Percentiles rank a stretch among this genome's conserved stretches.
These are phyloP conservation scores for Thereva nobilitata DNA, from an alignment of 2,888 invertebrate species.

Conservation along the genomic window DNA sequence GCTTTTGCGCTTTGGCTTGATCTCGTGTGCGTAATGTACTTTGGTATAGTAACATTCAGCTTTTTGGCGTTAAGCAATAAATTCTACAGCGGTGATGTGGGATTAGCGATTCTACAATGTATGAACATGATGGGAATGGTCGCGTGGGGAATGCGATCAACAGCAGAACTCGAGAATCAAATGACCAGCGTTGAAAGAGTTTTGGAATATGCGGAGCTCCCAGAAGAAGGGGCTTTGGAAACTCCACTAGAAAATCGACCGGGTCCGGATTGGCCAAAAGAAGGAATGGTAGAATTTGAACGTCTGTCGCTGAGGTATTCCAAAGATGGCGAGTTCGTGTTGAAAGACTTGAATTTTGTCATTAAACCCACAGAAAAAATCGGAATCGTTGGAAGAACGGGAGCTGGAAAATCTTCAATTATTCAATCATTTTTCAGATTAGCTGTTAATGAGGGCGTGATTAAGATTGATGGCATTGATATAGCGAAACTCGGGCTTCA, in stretches of 20 bases:
- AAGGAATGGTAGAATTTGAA: conserved; percentile 70
- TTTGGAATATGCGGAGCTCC: conserved; percentile 75
- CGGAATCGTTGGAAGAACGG: conserved; percentile 86
- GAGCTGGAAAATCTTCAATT: conserved; percentile 84
- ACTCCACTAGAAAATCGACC: conserved; percentile 54
- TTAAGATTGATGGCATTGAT: conserved; percentile 76
- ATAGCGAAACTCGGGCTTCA: conserved; percentile 73
- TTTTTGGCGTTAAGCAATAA: conserved; percentile 68
- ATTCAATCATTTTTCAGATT: conserved; percentile 84
- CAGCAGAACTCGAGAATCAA: conserved; percentile 79
- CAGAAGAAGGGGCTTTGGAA: conserved; percentile 65
- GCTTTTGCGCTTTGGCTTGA: conserved; percentile 95
- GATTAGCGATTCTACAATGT: conserved; percentile 73
- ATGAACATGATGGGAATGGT: conserved; percentile 74
- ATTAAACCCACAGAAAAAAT: conserved; percentile 65
- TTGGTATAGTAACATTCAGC: conserved; percentile 81
- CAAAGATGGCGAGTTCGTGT: conserved; percentile 68
- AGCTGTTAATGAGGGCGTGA: conserved; percentile 74
- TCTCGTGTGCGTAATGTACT: conserved; percentile 82
- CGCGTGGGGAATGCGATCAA: conserved; percentile 84
- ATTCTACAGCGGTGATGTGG: conserved; percentile 66
- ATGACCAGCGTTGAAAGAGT: conserved; percentile 86
- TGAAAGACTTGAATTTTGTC: conserved; percentile 71
- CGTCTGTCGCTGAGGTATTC: conserved; percentile 73
- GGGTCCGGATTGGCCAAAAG: conserved; percentile 68